Percentiles rank a stretch among this genome's conserved stretches.
Conservation (phyloP, 92 coral and sea anemone genomes). For the Zoanthus solanderi region DNA sequence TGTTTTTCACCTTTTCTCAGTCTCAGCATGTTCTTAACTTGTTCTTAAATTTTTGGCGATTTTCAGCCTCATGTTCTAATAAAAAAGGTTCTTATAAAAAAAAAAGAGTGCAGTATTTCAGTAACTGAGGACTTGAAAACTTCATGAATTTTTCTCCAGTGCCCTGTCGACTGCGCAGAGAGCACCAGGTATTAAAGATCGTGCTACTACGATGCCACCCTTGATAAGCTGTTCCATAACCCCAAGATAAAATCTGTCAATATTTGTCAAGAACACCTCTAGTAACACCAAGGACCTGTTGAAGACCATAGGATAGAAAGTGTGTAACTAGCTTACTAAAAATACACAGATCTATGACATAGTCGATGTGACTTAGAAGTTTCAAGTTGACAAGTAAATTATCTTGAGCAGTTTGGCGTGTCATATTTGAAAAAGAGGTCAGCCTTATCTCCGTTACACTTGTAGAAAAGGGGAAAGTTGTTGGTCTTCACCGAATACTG, state of each 20-base stretch:
- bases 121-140: conserved; percentile 67
- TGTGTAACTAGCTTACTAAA: not conserved
- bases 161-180: conserved; percentile 69
- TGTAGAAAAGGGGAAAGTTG: too few relatives aligned
- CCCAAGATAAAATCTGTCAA: conserved; percentile 63
- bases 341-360: too few relatives aligned
- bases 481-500: too few relatives aligned
- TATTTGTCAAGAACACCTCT: conserved; percentile 58
- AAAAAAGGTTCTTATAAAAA: too few relatives aligned
- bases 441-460: conserved; percentile 55
- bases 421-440: conserved; percentile 60
- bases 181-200: conserved; percentile 65
- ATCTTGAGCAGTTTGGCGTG: conserved; percentile 68
- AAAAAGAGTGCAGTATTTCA: not conserved
- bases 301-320: conserved; percentile 3
- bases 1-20: too few relatives aligned
- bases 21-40: too few relatives aligned
- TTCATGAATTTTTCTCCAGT: conserved; percentile 71
- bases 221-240: conserved; percentile 57
- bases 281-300: conserved; percentile 57
- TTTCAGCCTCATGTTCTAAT: too few relatives aligned
- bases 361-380: too few relatives aligned
- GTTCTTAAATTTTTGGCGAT: too few relatives aligned
- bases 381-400: not conserved
- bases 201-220: conserved; percentile 70